These are phyloP conservation scores for Chrysoperla carnea DNA, from an alignment of 1,140 invertebrate species.

Conservation along the genomic window DNA sequence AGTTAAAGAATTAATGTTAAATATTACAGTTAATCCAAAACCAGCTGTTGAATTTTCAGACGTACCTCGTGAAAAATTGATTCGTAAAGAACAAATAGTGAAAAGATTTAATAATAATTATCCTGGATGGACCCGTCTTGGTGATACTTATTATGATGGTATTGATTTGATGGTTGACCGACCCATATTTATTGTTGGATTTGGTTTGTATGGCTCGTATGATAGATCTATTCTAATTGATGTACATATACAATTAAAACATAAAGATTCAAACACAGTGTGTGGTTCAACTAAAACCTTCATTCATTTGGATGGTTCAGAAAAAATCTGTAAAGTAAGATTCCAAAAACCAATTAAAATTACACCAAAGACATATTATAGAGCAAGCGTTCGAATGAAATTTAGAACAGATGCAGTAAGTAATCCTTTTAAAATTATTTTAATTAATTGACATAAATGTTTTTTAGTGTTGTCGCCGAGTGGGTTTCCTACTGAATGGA, in stretches of 20 bases:
- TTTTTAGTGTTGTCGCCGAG: no score
- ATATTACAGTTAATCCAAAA: conserved; percentile 63
- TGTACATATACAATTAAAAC: conserved; percentile 62
- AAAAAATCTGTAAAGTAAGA: conserved; percentile 66
- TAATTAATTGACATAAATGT: neutral
- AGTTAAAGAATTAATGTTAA: conserved; percentile 59
- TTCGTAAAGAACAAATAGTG: conserved; percentile 66
- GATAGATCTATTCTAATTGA: conserved; percentile 67
- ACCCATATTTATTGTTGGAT: conserved; percentile 71
- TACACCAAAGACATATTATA: conserved; percentile 61
- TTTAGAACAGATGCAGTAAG: conserved; percentile 62
- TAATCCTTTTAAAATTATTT: neutral
- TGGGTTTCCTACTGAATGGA: no score
- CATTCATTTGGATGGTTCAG: conserved; percentile 67
- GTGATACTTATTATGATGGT: conserved; percentile 66
- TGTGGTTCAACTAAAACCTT: conserved; percentile 59
- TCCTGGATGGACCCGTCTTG: conserved; percentile 73
- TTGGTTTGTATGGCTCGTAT: conserved; percentile 79
- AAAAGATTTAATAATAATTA: conserved; percentile 68
- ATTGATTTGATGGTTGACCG: conserved; percentile 72
- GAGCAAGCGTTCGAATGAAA: conserved; percentile 63
- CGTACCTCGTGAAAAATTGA: conserved; percentile 61
- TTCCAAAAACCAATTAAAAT: conserved; percentile 82
- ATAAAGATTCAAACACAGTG: conserved; percentile 56
- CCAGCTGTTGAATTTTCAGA: conserved; percentile 53